phyloP scores from a whole-genome alignment of 2,113 vertebrate species.

The Onychorhynchus coronatus region DNA sequence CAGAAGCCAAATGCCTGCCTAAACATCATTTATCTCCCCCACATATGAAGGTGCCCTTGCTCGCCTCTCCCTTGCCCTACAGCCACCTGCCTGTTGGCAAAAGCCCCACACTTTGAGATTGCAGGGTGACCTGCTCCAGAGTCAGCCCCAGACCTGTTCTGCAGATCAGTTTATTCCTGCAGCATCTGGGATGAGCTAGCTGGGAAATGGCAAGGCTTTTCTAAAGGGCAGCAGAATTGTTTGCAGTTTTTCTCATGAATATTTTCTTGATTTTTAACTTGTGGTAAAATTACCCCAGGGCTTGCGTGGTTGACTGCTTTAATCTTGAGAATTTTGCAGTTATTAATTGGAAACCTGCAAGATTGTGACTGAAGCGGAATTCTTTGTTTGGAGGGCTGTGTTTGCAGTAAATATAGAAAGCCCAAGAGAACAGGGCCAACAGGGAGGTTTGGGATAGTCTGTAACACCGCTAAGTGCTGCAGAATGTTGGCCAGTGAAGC shows the following conservation, averaged over 20 bases:
- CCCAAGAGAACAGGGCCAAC: neutral
- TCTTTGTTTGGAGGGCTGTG: neutral
- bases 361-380: neutral
- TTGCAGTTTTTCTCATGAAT: neutral
- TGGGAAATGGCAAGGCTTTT: neutral
- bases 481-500: neutral
- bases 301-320: neutral
- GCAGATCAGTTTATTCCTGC: neutral
- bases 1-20: neutral
- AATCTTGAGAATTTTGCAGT: neutral
- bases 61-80: neutral
- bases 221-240: neutral
- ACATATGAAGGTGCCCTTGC: fast-evolving
- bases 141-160: neutral
- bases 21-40: neutral
- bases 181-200: neutral
- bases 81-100: neutral
- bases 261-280: neutral
- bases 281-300: neutral
- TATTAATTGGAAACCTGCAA: constrained; percentile 6
- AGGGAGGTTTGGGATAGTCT: neutral
- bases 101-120: neutral
- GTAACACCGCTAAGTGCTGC: neutral
- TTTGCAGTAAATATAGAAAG: neutral
- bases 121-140: neutral